Evolutionary conservation across 2,888 invertebrate genomes (phyloP), one percentile per base, ranked within the genome.

Genomic region (Limnephilus marmoratus): DNA sequence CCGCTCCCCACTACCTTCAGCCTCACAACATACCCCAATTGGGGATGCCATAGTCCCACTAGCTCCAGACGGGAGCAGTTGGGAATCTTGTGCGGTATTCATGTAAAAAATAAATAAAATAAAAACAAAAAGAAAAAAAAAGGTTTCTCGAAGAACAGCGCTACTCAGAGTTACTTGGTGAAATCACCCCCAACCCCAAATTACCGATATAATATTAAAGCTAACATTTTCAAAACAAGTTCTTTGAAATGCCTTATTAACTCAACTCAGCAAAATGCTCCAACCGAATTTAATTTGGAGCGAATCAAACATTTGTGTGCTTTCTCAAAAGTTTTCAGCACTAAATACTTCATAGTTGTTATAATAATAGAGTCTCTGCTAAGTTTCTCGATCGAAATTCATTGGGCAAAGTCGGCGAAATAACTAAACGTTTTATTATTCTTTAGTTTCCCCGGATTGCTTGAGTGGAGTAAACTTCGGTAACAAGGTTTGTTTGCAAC

Each of bases 211-310:
- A 68, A 68, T 18, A 49, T 49, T 15, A 5, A 68, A 68, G 53
- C 24, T 68, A 68, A 24, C 53, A 24, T 68, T 68, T 68, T 18
- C 53, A 68, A 24, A 18, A 68, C 53, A 68, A 68, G 18, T 68
- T 68, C 53, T 68, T 24, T 68, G 24, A 18, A 68, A 68, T 68
- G 53, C 18, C 53, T 68, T 15, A 18, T 68, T 68, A 90, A 90
- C 68, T 92, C 81, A 53, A 18, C 24, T 49, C 49, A 49, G 49
- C 85, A 49, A 80, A 92, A 90, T 92, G 86, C 85, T 81, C 45
- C 90, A 53, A 85, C 90, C 90, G 90, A 88, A 92, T 92, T 92
- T 92, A 82, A 90, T 90, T 90, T 85, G 37, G 90, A 90, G 34
- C 45, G 90, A 68, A 68, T 68, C 53, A 68, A 68, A 24, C 18